A percentile compares a stretch with the other conserved stretches of the same genome.
Conservation (phyloP, 1,140 invertebrate genomes). For the Forficula auricularia region DNA sequence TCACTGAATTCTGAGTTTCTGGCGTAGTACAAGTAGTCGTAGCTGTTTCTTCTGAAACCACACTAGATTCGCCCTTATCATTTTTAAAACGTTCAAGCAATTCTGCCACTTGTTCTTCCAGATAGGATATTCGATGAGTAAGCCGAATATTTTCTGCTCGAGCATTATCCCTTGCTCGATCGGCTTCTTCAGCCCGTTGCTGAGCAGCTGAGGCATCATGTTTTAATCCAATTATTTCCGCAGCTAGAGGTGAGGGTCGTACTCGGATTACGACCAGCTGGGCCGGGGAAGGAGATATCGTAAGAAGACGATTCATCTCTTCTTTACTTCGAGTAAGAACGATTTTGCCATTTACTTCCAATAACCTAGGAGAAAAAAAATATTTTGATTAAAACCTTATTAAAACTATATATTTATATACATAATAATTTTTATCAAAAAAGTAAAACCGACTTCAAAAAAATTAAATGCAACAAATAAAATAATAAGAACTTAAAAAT, state of each 20-base stretch:
- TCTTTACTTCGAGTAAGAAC: conserved; percentile 48
- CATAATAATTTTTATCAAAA: too few species aligned
- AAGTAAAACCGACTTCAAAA: too few species aligned
- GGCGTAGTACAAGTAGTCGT: conserved; percentile 34
- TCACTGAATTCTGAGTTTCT: neutral
- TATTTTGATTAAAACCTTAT: neutral
- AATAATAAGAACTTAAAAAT: too few species aligned
- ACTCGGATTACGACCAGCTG: conserved; percentile 39
- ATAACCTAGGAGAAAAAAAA: conserved; percentile 37
- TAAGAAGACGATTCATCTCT: conserved; percentile 45
- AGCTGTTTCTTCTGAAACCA: conserved; percentile 31
- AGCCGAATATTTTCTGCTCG: conserved; percentile 64
- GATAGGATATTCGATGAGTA: conserved; percentile 70
- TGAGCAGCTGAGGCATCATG: conserved; percentile 34
- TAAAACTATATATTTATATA: conserved; percentile 1
- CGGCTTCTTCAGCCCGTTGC: conserved; percentile 38
- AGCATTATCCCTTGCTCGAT: conserved; percentile 38
- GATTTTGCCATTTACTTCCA: conserved; percentile 68
- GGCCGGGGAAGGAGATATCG: conserved; percentile 19
- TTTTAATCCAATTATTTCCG: conserved; percentile 23
- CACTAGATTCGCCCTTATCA: conserved; percentile 14
- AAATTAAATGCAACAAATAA: too few species aligned
- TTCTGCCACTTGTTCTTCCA: conserved; percentile 70
- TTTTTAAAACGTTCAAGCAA: conserved; percentile 25
- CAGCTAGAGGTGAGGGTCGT: conserved; percentile 11